phyloP scores from a whole-genome alignment of 2,888 invertebrate species.

The Trachelus stipa region DNA sequence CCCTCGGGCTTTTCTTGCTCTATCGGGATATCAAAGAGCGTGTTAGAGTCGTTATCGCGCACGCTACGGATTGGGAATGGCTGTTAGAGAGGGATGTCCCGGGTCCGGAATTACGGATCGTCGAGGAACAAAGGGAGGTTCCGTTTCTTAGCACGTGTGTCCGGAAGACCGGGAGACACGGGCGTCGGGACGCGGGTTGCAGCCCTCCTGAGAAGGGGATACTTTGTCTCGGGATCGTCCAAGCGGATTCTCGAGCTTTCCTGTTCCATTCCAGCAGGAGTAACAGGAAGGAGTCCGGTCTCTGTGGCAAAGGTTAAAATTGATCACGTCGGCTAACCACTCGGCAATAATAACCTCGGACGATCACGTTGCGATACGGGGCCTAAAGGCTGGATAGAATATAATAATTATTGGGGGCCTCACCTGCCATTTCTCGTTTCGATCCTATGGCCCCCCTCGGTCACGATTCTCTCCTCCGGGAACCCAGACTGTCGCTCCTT shows the following conservation, averaged over 20 bases:
- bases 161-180: neutral
- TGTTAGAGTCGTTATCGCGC: neutral
- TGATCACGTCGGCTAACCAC: slow-evolving; percentile 12
- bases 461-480: slow-evolving; percentile 32
- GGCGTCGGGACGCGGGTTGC: neutral
- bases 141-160: neutral
- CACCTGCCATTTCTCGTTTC: slow-evolving; percentile 4
- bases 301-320: slow-evolving; percentile 20
- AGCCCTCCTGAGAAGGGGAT: neutral
- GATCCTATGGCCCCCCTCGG: slow-evolving; percentile 8
- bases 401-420: slow-evolving; percentile 34
- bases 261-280: neutral
- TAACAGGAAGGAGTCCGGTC: neutral
- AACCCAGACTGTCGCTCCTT: neutral
- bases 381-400: slow-evolving; percentile 21
- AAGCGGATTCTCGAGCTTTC: neutral
- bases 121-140: neutral
- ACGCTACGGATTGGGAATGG: neutral
- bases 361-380: slow-evolving; percentile 28
- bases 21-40: neutral
- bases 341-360: slow-evolving; percentile 28
- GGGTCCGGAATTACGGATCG: neutral
- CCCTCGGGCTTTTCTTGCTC: neutral
- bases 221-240: neutral
- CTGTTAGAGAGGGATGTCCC: neutral